Evolutionary conservation across 2,797 vertebrate species (phyloP), one percentile per base, ranked within the genome.

Genomic region (Macroramphosus scolopax): DNA sequence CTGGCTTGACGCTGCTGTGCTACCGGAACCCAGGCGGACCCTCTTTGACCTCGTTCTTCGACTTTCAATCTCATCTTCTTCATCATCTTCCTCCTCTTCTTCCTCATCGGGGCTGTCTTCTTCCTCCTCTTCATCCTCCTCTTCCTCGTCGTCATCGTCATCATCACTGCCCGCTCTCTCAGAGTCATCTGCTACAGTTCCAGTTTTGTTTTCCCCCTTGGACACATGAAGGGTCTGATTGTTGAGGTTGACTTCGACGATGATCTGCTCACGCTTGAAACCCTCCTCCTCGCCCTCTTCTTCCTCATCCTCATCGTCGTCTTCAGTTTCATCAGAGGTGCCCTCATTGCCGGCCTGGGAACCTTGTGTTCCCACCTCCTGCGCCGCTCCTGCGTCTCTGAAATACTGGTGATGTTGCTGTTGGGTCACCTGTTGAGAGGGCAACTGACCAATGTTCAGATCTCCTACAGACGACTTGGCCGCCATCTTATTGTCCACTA

Each of bases 151-250:
- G 0, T 92, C 94, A 0, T 94, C 93, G 0, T 96, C 94, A 1
- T 97, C 95, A 42, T 96, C 93, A 12, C 92, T 95, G 67, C 91
- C 92, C 26, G 85, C 93, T 86, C 94, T 92, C 71, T 94, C 91
- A 26, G 92, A 93, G 85, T 91, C 90, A 0, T 85, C 82, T 0
- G 58, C 68, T 6, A 55, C 82, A 74, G 72, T 81, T 86, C 78
- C 88, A 12, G 90, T 88, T 82, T 91, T 95, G 81, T 92, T 95
- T 58, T 97, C 95, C 50, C 94, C 94, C 86, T 98, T 98, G 76
- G 95, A 99, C 2, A 99, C 97, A 44, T 98, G 93, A 82, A 99
- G 92, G 0, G 96, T 99, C 91, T 99, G 95, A 87, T 98, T 98
- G 91, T 98, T 98, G 83, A 98, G 90, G 87, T 99, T 98, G 58